Evolutionary conservation across 1,140 invertebrate species (phyloP).

Genomic region (Drosophila prosaltans): DNA sequence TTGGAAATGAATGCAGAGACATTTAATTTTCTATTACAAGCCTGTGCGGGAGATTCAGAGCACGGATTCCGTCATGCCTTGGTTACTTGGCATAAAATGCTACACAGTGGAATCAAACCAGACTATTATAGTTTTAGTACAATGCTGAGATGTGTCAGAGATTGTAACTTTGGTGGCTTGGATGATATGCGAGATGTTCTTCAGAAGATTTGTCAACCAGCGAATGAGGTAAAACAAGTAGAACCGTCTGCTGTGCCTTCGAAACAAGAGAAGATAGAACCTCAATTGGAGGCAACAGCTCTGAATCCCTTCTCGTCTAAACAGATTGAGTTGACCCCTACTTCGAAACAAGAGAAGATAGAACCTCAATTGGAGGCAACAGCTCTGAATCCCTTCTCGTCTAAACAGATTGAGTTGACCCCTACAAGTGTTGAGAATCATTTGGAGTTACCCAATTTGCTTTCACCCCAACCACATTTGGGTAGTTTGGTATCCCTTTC

Average conservation of each 20-base stretch:
- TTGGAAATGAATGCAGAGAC: constrained; percentile 88
- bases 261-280: not conserved
- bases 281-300: not conserved
- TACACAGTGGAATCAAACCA: constrained; percentile 86
- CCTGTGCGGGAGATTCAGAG: constrained; percentile 90
- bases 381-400: not conserved
- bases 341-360: not conserved
- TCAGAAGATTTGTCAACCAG: constrained; percentile 38
- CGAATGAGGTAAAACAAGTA: not conserved
- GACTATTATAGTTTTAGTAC: constrained; percentile 91
- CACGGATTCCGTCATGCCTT: constrained; percentile 91
- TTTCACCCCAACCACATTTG: constrained; percentile 85
- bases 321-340: constrained; percentile 38
- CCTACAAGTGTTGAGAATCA: constrained; percentile 10
- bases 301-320: not conserved
- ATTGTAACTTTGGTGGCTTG: constrained; percentile 90
- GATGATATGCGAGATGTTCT: constrained; percentile 85
- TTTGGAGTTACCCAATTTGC: constrained; percentile 85
- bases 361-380: not conserved
- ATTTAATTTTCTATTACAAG: constrained; percentile 91
- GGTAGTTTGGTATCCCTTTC: constrained; percentile 85
- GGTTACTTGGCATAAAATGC: constrained; percentile 93
- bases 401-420: constrained; percentile 36
- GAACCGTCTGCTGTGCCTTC: not conserved
- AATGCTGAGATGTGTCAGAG: constrained; percentile 89